Percentiles rank a stretch among this genome's conserved stretches.
Evolutionary conservation across 2,888 invertebrate genomes (phyloP).

Genomic region (Cantharis rufa): DNA sequence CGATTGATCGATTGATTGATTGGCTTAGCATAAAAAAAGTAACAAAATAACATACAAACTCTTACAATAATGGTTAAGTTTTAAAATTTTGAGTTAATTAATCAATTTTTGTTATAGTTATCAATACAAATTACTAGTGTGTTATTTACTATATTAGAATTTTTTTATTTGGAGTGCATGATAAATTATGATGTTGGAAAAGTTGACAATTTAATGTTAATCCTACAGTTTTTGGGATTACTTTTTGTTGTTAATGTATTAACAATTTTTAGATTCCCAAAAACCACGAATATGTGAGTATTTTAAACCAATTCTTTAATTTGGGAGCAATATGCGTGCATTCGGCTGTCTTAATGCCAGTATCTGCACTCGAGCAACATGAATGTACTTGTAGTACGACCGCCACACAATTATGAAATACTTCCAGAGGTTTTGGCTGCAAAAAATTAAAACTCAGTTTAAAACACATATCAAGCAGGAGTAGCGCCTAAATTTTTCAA

Average conservation of each 20-base stretch:
- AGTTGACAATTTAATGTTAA: constrained; percentile 26
- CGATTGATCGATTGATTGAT: background rate
- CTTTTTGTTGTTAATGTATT: background rate
- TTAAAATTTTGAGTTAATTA: background rate
- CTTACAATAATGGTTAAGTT: background rate
- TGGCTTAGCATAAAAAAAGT: background rate
- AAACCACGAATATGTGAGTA: constrained; percentile 21
- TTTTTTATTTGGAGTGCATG: constrained; percentile 2
- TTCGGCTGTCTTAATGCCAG: constrained; percentile 48
- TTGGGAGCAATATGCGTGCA: constrained; percentile 42
- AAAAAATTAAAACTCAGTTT: constrained; percentile 48
- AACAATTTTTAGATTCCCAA: constrained; percentile 18
- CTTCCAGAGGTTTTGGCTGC: constrained; percentile 50
- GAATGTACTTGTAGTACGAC: constrained; percentile 44
- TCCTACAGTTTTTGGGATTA: constrained; percentile 16
- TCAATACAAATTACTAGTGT: constrained; percentile 20
- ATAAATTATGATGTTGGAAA: constrained; percentile 27
- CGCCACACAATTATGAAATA: constrained; percentile 50
- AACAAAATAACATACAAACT: constrained; percentile 4
- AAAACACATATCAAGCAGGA: constrained; percentile 18
- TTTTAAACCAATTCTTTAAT: constrained; percentile 41
- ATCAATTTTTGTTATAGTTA: constrained; percentile 6
- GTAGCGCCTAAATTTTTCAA: constrained; percentile 6
- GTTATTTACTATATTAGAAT: constrained; percentile 16
- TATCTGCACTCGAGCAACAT: constrained; percentile 45